phyloP scores from a whole-genome alignment of 2,113 vertebrate species.

The Psittacula cyanocephala region DNA sequence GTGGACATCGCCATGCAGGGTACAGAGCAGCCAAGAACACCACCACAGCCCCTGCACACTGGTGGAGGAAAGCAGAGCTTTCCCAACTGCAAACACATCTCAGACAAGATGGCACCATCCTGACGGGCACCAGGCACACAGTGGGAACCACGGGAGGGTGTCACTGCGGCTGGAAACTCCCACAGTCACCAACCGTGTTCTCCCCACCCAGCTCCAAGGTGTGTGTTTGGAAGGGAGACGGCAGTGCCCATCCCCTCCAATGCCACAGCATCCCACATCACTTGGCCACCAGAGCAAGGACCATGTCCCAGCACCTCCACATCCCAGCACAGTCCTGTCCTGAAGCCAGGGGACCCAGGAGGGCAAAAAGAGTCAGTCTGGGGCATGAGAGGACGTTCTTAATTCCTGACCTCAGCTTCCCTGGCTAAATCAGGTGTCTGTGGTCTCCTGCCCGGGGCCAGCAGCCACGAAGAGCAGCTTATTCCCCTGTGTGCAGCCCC shows the following conservation, averaged over 20 bases:
- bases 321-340: background rate
- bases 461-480: background rate
- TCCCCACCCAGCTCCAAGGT: background rate
- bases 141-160: background rate
- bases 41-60: background rate
- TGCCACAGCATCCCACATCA: background rate
- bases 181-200: fast-evolving
- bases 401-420: background rate
- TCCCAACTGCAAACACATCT: background rate
- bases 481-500: background rate
- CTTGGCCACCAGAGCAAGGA: background rate
- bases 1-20: background rate
- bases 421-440: background rate
- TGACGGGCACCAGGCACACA: background rate
- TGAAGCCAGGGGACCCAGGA: background rate
- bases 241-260: background rate
- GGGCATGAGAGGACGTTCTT: too few relatives aligned
- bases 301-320: background rate
- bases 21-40: background rate
- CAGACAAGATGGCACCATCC: fast-evolving
- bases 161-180: background rate
- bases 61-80: background rate
- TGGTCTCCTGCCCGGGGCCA: background rate
- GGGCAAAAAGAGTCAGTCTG: too few relatives aligned
- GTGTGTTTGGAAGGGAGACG: background rate